Evolutionary conservation across 2,888 invertebrate genomes (phyloP).

Genomic region (Argyra leucocephala): DNA sequence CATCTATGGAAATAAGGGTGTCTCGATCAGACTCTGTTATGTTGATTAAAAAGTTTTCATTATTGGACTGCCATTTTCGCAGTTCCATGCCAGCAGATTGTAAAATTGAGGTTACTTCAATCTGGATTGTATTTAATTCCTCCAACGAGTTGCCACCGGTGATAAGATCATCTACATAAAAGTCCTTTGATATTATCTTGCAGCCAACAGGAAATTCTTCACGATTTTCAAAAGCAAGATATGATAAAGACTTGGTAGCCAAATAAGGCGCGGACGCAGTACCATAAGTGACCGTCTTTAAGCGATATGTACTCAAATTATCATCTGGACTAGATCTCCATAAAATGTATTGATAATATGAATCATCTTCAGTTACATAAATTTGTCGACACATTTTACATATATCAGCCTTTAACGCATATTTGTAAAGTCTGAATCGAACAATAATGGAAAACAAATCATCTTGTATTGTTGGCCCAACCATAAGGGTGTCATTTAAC

Average conservation of each 20-base stretch:
- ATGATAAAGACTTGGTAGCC: constrained; percentile 16
- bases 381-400: constrained; percentile 27
- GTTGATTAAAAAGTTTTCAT: not conserved
- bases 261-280: constrained; percentile 19
- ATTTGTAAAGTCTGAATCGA: constrained; percentile 9
- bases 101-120: not conserved
- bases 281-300: constrained; percentile 22
- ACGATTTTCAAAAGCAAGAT: not conserved
- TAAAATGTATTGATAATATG: constrained; percentile 21
- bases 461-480: constrained; percentile 18
- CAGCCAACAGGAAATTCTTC: not conserved
- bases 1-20: constrained; percentile 1
- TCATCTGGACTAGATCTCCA: constrained; percentile 17
- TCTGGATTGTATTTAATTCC: not conserved
- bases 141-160: not conserved
- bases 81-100: not conserved
- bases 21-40: not conserved
- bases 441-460: constrained; percentile 19
- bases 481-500: constrained; percentile 13
- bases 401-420: constrained; percentile 25
- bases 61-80: not conserved
- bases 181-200: not conserved
- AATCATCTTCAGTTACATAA: constrained; percentile 17
- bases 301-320: constrained; percentile 14
- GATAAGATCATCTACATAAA: constrained; percentile 6